These are phyloP conservation scores for Sinocyclocheilus anshuiensis DNA, from an alignment of 2,113 vertebrate species.

Conservation along the genomic window DNA sequence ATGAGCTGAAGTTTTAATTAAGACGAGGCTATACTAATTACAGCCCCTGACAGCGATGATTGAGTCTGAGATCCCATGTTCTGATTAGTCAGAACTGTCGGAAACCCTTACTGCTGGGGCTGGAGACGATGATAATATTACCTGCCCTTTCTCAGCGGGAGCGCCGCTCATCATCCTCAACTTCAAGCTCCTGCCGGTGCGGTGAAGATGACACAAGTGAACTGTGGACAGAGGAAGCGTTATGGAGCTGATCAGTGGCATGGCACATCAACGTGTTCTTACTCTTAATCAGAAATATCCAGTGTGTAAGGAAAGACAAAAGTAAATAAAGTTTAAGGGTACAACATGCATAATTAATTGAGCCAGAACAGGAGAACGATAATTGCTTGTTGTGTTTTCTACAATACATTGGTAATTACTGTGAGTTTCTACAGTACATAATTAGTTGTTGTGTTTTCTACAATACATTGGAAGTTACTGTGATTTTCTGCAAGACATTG, in stretches of 20 bases:
- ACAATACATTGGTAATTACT: too few relatives aligned
- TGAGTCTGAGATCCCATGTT: slow-evolving; percentile 78
- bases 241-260: slow-evolving; percentile 33
- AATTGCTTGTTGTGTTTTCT: too few relatives aligned
- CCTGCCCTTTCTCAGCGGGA: slow-evolving; percentile 47
- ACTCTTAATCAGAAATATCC: slow-evolving; percentile 19
- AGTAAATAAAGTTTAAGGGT: not conserved
- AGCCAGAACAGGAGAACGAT: not conserved
- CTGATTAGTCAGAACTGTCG: slow-evolving; percentile 80
- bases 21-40: slow-evolving; percentile 88
- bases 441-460: too few relatives aligned
- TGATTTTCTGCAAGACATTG: too few relatives aligned
- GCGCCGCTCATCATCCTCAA: slow-evolving; percentile 37
- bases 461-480: too few relatives aligned
- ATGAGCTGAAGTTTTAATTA: slow-evolving; percentile 92
- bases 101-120: slow-evolving; percentile 52
- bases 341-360: not conserved
- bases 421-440: too few relatives aligned
- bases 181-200: not conserved
- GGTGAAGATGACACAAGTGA: slow-evolving; percentile 33
- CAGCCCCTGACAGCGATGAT: slow-evolving; percentile 90
- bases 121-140: slow-evolving; percentile 57
- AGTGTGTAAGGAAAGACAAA: not conserved
- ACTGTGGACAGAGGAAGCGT: slow-evolving; percentile 38
- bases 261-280: slow-evolving; percentile 31